These are phyloP conservation scores for Antechinus stuartii DNA, from an alignment of 2,113 vertebrate species.

Conservation along the genomic window DNA sequence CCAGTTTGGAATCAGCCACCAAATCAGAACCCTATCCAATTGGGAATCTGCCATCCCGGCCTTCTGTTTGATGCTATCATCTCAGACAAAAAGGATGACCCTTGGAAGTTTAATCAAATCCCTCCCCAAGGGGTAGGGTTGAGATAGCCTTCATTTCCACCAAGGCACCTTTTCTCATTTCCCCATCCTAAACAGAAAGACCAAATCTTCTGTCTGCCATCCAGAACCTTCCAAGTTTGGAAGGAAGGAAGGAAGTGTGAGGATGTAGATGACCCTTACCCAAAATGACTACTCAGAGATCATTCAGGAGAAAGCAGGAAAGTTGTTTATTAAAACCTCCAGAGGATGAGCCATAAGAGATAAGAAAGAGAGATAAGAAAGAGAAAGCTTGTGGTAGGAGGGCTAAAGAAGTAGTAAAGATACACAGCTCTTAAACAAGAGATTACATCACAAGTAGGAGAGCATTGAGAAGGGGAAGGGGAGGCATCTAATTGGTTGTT, in stretches of 20 bases:
- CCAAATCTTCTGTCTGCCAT: neutral
- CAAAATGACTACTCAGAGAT: no score
- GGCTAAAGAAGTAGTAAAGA: no score
- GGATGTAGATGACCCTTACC: no score
- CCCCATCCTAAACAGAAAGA: neutral
- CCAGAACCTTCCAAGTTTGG: neutral
- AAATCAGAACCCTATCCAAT: neutral
- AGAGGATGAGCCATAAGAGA: no score
- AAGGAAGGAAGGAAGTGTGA: neutral
- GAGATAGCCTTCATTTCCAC: neutral
- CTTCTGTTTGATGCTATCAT: neutral
- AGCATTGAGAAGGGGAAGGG: no score
- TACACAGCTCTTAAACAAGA: no score
- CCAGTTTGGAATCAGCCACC: slow-evolving; percentile 38
- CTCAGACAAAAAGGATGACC: neutral
- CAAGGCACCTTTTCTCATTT: neutral
- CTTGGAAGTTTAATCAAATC: slow-evolving; percentile 7
- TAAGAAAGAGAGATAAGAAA: no score
- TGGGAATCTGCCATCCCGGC: neutral
- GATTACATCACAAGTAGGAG: no score
- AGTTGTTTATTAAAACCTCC: no score
- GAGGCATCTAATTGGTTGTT: no score
- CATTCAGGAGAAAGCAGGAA: no score
- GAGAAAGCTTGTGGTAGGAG: no score
- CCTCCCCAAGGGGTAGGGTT: neutral